Base-by-base conservation (phyloP, 2,113 vertebrate genomes). In the Seriola rivoliana region DNA sequence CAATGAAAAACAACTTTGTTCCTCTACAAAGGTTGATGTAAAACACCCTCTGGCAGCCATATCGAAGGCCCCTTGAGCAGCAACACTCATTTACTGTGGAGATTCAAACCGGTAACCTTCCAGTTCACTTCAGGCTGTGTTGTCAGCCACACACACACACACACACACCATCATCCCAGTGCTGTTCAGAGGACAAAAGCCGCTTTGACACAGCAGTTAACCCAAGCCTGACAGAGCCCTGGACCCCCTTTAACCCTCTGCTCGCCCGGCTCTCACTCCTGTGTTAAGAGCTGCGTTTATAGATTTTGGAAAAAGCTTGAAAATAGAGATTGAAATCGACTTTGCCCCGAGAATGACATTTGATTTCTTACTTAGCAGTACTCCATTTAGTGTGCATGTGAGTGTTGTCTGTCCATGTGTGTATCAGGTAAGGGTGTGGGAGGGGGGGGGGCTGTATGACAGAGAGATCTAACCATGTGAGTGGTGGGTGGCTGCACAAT, bases 281-380 rank as follows among this genome's bases (percentile, higher is more conserved):
- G 42, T 32, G 78, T 86, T 71, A 81, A 92, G 81, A 88, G 85
- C 79, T 58, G 66, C 81, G 0, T 62, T 88, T 89, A 89, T 85
- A 78, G 87, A 85, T 89, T 88, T 84, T 84, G 68, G 55, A 71
- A 78, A 83, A 71, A 63, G 79, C 74, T 29, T 75, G 79, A 87
- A 89, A 88, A 86, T 73, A 60, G 81, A 70, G 73, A 81, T 85
- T 74, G 86, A 80, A 90, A 92, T 89, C 57, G 75, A 88, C 85
- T 86, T 54, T 52, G 75, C 73, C 73, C 17, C 57, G 50, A 72
- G 38, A 73, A 75, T 70, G 70, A 85, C 71, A 80, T 86, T 74
- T 84, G 80, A 82, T 89, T 78, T 79, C 75, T 89, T 84, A 71
- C 78, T 75, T 74, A 65, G 69, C 19, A 34, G 64, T 2, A 10